Base-by-base conservation (phyloP, 2,797 vertebrate species). In the Tapera naevia region DNA sequence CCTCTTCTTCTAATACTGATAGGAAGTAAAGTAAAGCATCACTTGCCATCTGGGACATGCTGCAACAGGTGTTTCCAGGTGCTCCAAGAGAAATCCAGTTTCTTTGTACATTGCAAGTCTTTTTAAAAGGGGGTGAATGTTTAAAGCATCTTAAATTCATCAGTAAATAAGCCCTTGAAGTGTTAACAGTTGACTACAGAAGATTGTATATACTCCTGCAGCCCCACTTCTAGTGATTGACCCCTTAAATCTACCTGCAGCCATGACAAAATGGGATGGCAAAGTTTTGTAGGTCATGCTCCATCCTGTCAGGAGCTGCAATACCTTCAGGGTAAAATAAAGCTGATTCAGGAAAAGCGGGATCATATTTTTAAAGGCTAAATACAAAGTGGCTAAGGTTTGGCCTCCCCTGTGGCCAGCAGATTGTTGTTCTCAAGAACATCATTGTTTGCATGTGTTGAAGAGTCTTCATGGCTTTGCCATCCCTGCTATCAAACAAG, bases 1-100 rank as follows among this genome's bases (percentile, higher is more conserved):
- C 24, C 9, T 61, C 24, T 0, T 0, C 35, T 56, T 51, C 27
- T 56, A 39, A 54, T 39, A 53, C 14, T 58, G 58, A 39, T 17
- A 28, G 50, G 64, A 60, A 91, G 23, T 15, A 54, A 75, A 62
- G 28, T 24, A 65, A 21, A 87, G 5, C 57, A 67, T 33, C 23
- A 8, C 14, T 74, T 86, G 18, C 43, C 23, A 16, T 10, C 6
- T 69, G 53, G 57, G 12, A 41, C 13, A 13, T 0, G 1, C 2
- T 3, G 50, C 41, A 67, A 22, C 6, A 2, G 17, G 6, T 51
- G 23, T 37, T 87, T 82, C 48, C n/a, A 41, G n/a, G 33, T 79
- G 19, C 8, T 93, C 27, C 54, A 54, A 48, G 33, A 80, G 37
- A 64, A 93, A 94, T 67, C 0, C 18, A 61, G 21, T 41, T 32